Evolutionary conservation across 2,888 invertebrate species (phyloP).

Genomic region (Rhaphigaster nebulosa): DNA sequence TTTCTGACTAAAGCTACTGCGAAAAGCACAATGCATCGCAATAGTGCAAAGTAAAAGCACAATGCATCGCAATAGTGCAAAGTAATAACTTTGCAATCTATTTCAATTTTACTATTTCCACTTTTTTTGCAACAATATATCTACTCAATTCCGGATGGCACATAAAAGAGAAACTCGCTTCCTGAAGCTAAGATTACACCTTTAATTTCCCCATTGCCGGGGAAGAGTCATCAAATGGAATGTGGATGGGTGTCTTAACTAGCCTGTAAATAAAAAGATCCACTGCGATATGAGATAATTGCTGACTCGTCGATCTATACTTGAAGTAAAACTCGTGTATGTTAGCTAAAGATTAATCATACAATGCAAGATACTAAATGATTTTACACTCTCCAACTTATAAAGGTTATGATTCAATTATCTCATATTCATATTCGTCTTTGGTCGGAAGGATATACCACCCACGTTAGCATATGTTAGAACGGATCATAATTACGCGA

Average conservation of each 20-base stretch:
- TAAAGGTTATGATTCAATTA: no score
- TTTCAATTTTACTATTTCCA: neutral
- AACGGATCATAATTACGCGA: no score
- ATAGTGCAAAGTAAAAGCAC: neutral
- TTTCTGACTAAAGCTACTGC: neutral
- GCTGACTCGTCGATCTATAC: neutral
- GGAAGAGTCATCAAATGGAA: conserved; percentile 3
- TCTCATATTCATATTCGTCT: no score
- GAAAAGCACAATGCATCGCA: neutral
- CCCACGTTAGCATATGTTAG: no score
- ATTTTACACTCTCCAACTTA: no score
- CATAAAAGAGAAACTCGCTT: conserved; percentile 1
- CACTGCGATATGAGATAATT: neutral
- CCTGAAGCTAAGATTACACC: neutral
- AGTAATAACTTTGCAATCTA: neutral
- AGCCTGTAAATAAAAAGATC: neutral
- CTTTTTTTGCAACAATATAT: neutral
- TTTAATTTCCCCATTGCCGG: neutral
- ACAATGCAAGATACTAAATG: no score
- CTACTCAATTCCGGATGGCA: neutral
- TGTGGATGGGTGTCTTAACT: neutral
- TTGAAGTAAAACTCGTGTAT: neutral
- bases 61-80: neutral
- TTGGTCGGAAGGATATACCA: no score
- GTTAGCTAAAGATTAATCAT: no score